Conservation (phyloP, 1,140 invertebrate species). For the Dinoponera quadriceps region DNA sequence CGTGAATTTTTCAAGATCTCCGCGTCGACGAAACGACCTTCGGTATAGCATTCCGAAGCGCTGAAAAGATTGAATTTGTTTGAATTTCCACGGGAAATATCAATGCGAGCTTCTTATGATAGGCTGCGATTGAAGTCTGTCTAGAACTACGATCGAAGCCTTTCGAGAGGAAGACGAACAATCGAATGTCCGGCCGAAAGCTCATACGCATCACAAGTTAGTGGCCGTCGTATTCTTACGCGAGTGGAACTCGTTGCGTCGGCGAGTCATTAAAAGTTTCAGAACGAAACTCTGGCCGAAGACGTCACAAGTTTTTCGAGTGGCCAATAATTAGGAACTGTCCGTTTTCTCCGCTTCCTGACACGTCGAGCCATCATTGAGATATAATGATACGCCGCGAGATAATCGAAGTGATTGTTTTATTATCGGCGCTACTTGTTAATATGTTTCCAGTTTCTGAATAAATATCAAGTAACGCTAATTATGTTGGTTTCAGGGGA, state of each 20-base stretch:
- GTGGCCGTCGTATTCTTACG: conserved; percentile 46
- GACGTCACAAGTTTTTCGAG: conserved; percentile 50
- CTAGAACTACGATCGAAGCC: conserved; percentile 14
- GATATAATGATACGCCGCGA: conserved; percentile 17
- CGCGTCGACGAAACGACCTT: too few relatives aligned
- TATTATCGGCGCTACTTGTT: conserved; percentile 18
- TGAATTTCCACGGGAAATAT: conserved; percentile 1
- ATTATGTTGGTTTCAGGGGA: too few relatives aligned
- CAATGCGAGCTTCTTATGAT: neutral
- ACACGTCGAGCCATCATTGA: conserved; percentile 28
- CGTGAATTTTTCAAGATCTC: too few relatives aligned
- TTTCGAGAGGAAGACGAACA: neutral
- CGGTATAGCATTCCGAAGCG: too few relatives aligned
- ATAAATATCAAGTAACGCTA: too few relatives aligned
- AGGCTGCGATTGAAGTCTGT: neutral
- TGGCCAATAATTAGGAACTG: conserved; percentile 67
- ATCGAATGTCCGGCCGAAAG: conserved; percentile 5
- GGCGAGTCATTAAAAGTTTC: conserved; percentile 72
- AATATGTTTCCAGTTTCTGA: neutral
- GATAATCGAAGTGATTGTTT: conserved; percentile 48
- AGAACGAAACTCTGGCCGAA: conserved; percentile 65
- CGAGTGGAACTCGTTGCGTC: conserved; percentile 30
- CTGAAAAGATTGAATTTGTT: too few relatives aligned
- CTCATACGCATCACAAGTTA: neutral
- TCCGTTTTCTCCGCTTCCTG: conserved; percentile 46